phyloP scores from a whole-genome alignment of 1,140 invertebrate genomes.

The Drosophila carrolli region DNA sequence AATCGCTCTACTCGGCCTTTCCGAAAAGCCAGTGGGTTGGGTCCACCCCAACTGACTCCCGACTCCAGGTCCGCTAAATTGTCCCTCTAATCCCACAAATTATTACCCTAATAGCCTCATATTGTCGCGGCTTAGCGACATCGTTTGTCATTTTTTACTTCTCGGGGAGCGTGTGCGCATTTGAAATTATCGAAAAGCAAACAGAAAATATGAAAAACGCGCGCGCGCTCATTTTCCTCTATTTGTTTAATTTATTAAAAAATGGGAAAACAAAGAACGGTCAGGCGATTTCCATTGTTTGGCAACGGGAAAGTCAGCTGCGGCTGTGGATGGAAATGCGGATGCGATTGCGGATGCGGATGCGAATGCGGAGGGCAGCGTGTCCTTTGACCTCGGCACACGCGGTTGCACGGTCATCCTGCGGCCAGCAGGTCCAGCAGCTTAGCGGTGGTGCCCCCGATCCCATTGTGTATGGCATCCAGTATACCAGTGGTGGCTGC shows the following conservation, averaged over 20 bases:
- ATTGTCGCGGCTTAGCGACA: slow-evolving; percentile 77
- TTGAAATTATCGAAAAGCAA: slow-evolving; percentile 69
- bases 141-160: slow-evolving; percentile 55
- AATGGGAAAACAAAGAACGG: slow-evolving; percentile 16
- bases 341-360: slow-evolving; percentile 8
- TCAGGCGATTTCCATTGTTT: slow-evolving; percentile 35
- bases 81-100: slow-evolving; percentile 70
- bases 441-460: slow-evolving; percentile 18
- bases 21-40: slow-evolving; percentile 1
- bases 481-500: slow-evolving; percentile 5
- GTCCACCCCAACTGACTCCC: neutral
- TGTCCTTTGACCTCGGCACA: slow-evolving; percentile 57
- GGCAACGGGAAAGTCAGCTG: slow-evolving; percentile 57
- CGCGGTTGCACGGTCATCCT: slow-evolving; percentile 59
- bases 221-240: slow-evolving; percentile 24
- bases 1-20: neutral
- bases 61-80: slow-evolving; percentile 8
- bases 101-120: slow-evolving; percentile 74
- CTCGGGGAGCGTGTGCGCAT: slow-evolving; percentile 31
- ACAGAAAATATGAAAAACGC: slow-evolving; percentile 68
- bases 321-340: slow-evolving; percentile 24
- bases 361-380: neutral
- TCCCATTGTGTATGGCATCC: neutral
- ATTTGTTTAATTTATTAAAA: slow-evolving; percentile 75
- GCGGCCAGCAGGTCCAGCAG: slow-evolving; percentile 55